Base-by-base conservation (phyloP, 2,888 invertebrate genomes). In the Eristalis arbustorum region DNA sequence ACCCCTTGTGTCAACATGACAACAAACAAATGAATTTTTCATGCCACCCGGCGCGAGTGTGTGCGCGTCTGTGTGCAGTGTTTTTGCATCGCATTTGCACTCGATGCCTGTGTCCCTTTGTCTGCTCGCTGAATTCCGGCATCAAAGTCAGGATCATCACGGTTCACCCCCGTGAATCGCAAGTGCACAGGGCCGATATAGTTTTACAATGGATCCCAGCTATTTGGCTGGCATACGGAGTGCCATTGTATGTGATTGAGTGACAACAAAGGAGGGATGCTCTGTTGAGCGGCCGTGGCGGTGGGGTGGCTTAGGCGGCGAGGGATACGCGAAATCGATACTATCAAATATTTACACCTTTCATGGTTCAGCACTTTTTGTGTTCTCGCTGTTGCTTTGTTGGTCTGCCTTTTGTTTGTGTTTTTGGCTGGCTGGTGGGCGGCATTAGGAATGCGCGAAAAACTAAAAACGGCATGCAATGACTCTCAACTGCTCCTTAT, bases 281-380 rank as follows among this genome's bases (percentile, higher is more conserved):
- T 84, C 64, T 28, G 42, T 78, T 73, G 69, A 77, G 77, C 77
- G 63, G 8, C 59, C 2, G 49, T 49, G 18, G 49, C 8, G 18
- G 49, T 8, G 13, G 11, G 57, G 69, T 28, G 42, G 25, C 49
- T 49, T 49, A 49, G 49, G n/a, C 11, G 14, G 10, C 23, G 5
- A 59, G 69, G 42, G 72, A 34, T 56, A 61, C 82, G 75, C 78
- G 87, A 87, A 83, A 87, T 83, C 87, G 82, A 87, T 87, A 74
- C 87, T 83, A 79, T 87, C 87, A 87, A 87, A 87, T 87, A 87
- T 87, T 87, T 87, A 87, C 87, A 87, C 83, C 83, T 87, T 87
- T 75, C 79, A 87, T 72, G 83, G 83, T 87, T 87, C 87, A 75
- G 78, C 78, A 87, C 87, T 72, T 87, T 83, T 87, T 87, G 77